Base-by-base conservation (phyloP, 2,888 invertebrate genomes). In the Metallyticus violacea region DNA sequence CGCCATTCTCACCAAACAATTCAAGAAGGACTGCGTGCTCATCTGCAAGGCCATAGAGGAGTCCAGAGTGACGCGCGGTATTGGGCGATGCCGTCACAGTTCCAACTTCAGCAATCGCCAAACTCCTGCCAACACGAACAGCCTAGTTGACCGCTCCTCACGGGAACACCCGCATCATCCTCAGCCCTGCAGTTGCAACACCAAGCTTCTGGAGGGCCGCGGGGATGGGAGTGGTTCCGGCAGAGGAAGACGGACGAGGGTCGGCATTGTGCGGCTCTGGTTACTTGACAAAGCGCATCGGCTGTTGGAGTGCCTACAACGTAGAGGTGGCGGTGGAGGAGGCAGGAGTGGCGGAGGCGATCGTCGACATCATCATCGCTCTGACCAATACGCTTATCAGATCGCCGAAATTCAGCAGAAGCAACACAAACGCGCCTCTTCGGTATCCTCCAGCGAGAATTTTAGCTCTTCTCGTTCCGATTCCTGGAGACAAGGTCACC, bases 41-140 rank as follows among this genome's bases (percentile, higher is more conserved):
- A 96, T 99, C 87, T 99, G 98, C 92, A 98, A 98, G 91, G 97
- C 98, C 26, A 97, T 99, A 90, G 99, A 99, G 91, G 99, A 98
- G 92, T 97, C 97, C 77, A 93, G 98, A 83, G 98, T 98, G 15
- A 97, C 97, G 4, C 93, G 97, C 87, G 97, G 97, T 86, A 97
- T 97, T 90, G 97, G 97, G 22, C 94, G 97, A 88, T 97, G 97
- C 91, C 93, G 97, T 25, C 97, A 97, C 92, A 96, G 96, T 89
- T 96, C 96, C 88, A 97, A 97, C 92, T 97, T 97, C 92, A 97
- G 97, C 91, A 97, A 97, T 92, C 93, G 97, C 3, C 97, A 97
- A 92, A 97, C 97, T 26, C 97, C 97, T 15, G 97, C 96, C 84
- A 97, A 97, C 92, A 97, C 97, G 15, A 97, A 97, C 91, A 97